Percentiles rank a stretch among this genome's conserved stretches.
phyloP scores from a whole-genome alignment of 2,888 invertebrate genomes.

The Timandra comae region DNA sequence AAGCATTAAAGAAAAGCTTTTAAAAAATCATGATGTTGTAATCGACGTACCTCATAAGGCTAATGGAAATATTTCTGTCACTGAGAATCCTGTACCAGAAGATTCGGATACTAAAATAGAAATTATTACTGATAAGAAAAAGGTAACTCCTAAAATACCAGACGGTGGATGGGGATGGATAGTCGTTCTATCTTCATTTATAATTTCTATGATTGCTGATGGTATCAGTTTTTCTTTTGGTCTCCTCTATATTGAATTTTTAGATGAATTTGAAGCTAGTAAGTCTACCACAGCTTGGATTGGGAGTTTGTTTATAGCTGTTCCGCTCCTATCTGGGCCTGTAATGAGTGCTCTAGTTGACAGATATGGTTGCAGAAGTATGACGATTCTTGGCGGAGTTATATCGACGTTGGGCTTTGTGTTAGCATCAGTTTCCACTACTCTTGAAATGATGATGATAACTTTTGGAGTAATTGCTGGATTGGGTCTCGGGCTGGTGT shows the following conservation, averaged over 20 bases:
- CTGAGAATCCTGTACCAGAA: conserved; percentile 31
- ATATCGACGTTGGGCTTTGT: conserved; percentile 86
- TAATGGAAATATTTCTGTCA: conserved; percentile 31
- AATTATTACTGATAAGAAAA: conserved; percentile 21
- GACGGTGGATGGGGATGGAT: conserved; percentile 95
- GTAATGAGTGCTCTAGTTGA: conserved; percentile 90
- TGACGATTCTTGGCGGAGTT: conserved; percentile 85
- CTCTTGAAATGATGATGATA: conserved; percentile 86
- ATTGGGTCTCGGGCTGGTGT: conserved; percentile 88
- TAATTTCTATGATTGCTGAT: conserved; percentile 93
- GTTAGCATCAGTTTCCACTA: conserved; percentile 81
- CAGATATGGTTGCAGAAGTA: conserved; percentile 87
- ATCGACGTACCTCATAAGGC: conserved; percentile 19
- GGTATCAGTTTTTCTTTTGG: conserved; percentile 97
- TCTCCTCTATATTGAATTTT: conserved; percentile 88
- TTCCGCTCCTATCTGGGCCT: conserved; percentile 90
- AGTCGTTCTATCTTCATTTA: conserved; percentile 89
- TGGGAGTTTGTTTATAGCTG: conserved; percentile 91
- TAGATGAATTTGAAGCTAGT: conserved; percentile 86
- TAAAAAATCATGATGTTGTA: conserved; percentile 29
- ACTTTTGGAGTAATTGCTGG: conserved; percentile 92
- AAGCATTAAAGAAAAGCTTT: conserved; percentile 37
- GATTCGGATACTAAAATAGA: conserved; percentile 25
- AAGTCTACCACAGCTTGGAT: conserved; percentile 93
- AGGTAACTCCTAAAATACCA: conserved; percentile 77